Evolutionary conservation across 2,888 invertebrate species (phyloP).

Genomic region (Tuta absoluta): DNA sequence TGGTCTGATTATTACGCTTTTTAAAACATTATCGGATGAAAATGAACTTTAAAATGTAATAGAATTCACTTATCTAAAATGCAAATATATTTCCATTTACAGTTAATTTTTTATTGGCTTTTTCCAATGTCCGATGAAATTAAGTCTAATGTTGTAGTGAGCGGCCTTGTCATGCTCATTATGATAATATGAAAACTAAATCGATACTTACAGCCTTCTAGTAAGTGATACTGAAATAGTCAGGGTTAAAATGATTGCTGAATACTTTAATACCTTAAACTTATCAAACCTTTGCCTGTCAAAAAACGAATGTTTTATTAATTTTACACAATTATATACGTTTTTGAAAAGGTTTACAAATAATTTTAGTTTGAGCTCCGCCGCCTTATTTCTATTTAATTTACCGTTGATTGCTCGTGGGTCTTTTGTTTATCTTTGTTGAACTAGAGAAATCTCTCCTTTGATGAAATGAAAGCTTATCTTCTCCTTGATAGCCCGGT

Average conservation of each 20-base stretch:
- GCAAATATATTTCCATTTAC: too few relatives aligned
- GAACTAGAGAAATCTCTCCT: constrained; percentile 1
- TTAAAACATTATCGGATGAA: too few relatives aligned
- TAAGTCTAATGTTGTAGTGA: neutral
- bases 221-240: neutral
- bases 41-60: too few relatives aligned
- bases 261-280: too few relatives aligned
- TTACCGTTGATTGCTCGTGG: neutral
- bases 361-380: neutral
- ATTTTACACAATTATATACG: too few relatives aligned
- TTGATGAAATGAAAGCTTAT: constrained; percentile 12
- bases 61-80: too few relatives aligned
- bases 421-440: constrained; percentile 1
- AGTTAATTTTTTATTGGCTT: neutral
- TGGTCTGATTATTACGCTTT: too few relatives aligned
- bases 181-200: neutral
- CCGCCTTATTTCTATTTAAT: neutral
- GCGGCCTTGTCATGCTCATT: constrained; percentile 4
- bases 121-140: neutral
- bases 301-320: too few relatives aligned
- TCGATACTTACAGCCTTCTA: neutral
- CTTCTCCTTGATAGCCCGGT: neutral
- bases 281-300: too few relatives aligned
- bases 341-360: neutral
- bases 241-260: too few relatives aligned